Conservation (phyloP, 2,888 invertebrate species). For the Eupithecia subfuscata region DNA sequence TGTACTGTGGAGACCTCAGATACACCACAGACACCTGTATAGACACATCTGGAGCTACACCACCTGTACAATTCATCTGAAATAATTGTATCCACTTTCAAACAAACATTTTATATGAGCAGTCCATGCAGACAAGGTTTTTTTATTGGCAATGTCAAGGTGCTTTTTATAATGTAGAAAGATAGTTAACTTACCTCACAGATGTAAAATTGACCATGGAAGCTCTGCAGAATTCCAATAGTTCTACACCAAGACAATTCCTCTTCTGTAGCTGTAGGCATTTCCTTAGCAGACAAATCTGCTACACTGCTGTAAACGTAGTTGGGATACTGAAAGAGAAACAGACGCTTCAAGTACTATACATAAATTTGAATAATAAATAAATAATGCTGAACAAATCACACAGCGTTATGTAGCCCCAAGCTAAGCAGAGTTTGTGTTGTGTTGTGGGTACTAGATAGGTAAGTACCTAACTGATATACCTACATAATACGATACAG, state of each 20-base stretch:
- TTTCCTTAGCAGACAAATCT: slow-evolving; percentile 53
- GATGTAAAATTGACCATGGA: slow-evolving; percentile 62
- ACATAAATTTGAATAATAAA: too few species aligned
- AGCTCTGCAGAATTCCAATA: slow-evolving; percentile 66
- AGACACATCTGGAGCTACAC: slow-evolving; percentile 39
- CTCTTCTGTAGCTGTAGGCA: slow-evolving; percentile 37
- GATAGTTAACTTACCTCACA: slow-evolving; percentile 54
- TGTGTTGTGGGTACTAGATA: too few species aligned
- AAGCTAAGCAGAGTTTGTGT: too few species aligned
- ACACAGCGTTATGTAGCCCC: too few species aligned
- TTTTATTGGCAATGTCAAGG: background rate
- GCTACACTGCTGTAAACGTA: slow-evolving; percentile 57
- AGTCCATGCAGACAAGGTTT: background rate
- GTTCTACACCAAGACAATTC: slow-evolving; percentile 62
- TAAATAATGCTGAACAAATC: too few species aligned
- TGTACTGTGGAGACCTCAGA: slow-evolving; percentile 54
- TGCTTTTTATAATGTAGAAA: background rate
- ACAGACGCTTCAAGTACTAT: background rate
- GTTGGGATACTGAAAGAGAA: slow-evolving; percentile 61
- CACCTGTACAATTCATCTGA: slow-evolving; percentile 53
- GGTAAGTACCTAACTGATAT: too few species aligned
- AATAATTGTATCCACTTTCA: slow-evolving; percentile 32
- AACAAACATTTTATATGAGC: background rate
- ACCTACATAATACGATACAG: too few species aligned
- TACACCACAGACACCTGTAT: slow-evolving; percentile 63